Conservation (phyloP, 2,888 invertebrate genomes). For the Plebejus anna region DNA sequence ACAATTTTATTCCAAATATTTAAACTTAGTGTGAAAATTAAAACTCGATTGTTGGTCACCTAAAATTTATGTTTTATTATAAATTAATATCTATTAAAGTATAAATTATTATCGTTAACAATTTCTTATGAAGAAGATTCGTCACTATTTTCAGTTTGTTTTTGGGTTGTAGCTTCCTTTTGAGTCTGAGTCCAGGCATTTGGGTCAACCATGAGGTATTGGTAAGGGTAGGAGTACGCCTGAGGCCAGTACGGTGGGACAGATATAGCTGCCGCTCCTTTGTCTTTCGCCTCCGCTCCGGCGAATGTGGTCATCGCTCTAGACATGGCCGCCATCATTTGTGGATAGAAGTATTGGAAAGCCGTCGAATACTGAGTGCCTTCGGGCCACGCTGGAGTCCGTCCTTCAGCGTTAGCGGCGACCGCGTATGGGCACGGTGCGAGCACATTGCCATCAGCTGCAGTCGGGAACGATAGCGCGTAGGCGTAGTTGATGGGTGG, state of each 20-base stretch:
- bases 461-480: constrained; percentile 48
- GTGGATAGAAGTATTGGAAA: constrained; percentile 62
- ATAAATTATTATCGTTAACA: not conserved
- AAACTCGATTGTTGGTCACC: not conserved
- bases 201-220: constrained; percentile 66
- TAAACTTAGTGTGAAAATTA: not conserved
- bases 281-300: constrained; percentile 51
- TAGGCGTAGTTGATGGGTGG: constrained; percentile 58
- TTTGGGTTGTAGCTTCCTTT: constrained; percentile 40
- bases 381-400: constrained; percentile 42
- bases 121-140: constrained; percentile 30
- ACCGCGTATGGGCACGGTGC: constrained; percentile 52
- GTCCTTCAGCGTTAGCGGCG: constrained; percentile 45
- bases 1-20: not conserved
- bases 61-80: not conserved
- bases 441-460: constrained; percentile 43
- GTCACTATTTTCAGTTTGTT: constrained; percentile 41
- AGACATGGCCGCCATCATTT: constrained; percentile 61
- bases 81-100: not conserved
- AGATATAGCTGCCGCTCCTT: constrained; percentile 45
- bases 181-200: constrained; percentile 54
- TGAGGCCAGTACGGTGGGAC: constrained; percentile 55
- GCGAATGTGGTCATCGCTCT: constrained; percentile 56
- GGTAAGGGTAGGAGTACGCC: constrained; percentile 58
- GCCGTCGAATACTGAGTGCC: constrained; percentile 50